phyloP scores from a whole-genome alignment of 2,888 invertebrate genomes.

The Tricholauxania praeusta region DNA sequence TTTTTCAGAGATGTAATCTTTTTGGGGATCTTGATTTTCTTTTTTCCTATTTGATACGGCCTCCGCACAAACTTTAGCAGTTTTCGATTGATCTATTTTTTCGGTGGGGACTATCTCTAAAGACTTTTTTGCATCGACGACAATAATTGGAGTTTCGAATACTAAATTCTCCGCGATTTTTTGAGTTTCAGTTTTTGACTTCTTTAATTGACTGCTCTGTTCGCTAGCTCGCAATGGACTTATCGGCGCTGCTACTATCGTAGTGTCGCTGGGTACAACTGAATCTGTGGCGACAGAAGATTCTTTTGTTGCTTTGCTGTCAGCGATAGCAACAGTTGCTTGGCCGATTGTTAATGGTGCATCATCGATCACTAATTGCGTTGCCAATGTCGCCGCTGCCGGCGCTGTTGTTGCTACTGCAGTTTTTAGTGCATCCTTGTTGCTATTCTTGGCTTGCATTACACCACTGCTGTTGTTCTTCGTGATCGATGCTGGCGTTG shows the following conservation, averaged over 20 bases:
- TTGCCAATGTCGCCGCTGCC: slow-evolving; percentile 44
- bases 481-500: slow-evolving; percentile 33
- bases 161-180: slow-evolving; percentile 35
- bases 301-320: slow-evolving; percentile 32
- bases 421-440: slow-evolving; percentile 44
- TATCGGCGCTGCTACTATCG: slow-evolving; percentile 45
- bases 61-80: too few relatives aligned
- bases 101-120: too few relatives aligned
- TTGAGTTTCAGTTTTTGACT: slow-evolving; percentile 15
- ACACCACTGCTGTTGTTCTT: neutral
- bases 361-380: slow-evolving; percentile 50
- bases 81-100: too few relatives aligned
- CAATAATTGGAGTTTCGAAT: slow-evolving; percentile 3
- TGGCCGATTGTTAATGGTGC: slow-evolving; percentile 32
- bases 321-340: slow-evolving; percentile 15
- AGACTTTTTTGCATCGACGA: neutral
- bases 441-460: slow-evolving; percentile 42
- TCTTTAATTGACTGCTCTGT: slow-evolving; percentile 48
- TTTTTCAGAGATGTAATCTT: neutral
- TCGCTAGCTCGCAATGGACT: slow-evolving; percentile 56
- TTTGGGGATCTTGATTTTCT: too few relatives aligned
- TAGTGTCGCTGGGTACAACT: slow-evolving; percentile 39
- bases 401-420: slow-evolving; percentile 39
- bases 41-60: too few relatives aligned
- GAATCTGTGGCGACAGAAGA: slow-evolving; percentile 29